phyloP scores from a whole-genome alignment of 2,888 invertebrate species.

The Ligdia adustata region DNA sequence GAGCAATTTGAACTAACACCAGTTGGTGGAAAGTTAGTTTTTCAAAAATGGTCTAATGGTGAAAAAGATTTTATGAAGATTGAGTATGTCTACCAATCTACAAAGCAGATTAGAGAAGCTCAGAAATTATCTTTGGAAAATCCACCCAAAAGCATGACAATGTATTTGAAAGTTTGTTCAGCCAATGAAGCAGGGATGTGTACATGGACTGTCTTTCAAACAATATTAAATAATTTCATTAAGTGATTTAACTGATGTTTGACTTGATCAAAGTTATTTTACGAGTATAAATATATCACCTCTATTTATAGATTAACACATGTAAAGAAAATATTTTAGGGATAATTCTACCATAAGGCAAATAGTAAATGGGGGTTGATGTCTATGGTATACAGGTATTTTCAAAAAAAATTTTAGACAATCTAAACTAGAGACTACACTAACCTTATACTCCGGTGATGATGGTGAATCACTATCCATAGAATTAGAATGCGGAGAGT shows the following conservation, averaged over 20 bases:
- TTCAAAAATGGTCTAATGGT: slow-evolving; percentile 3
- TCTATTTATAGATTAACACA: no score
- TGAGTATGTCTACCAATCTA: background rate
- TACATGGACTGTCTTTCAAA: background rate
- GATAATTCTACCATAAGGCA: no score
- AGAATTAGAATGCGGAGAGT: slow-evolving; percentile 86
- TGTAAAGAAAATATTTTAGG: no score
- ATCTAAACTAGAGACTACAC: no score
- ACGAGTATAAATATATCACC: no score
- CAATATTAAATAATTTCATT: background rate
- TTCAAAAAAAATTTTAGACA: no score
- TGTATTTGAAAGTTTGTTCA: background rate
- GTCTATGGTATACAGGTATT: no score
- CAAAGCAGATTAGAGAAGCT: background rate
- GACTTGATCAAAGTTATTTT: no score
- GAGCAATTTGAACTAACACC: background rate
- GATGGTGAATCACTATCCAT: slow-evolving; percentile 88
- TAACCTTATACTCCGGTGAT: slow-evolving; percentile 86
- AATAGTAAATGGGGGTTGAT: no score
- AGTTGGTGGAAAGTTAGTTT: slow-evolving; percentile 1
- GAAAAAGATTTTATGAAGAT: background rate
- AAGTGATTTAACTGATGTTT: background rate
- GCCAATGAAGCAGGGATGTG: background rate
- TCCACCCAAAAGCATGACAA: slow-evolving; percentile 1
- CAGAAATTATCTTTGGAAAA: background rate